phyloP scores from a whole-genome alignment of 2,113 vertebrate genomes.

The Peromyscus leucopus region DNA sequence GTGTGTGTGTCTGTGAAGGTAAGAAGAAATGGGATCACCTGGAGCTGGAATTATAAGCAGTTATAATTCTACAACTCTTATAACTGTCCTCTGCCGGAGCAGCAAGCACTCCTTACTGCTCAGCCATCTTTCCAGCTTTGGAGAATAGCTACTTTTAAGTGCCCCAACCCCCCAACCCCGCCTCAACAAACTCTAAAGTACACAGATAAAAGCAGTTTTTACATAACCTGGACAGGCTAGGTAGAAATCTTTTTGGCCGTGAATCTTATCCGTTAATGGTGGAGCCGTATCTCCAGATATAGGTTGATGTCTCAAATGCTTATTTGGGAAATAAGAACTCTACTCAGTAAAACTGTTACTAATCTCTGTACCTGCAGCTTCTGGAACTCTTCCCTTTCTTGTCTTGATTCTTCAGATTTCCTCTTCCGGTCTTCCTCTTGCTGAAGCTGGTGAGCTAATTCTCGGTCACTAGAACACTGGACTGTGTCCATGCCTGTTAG shows the following conservation, averaged over 20 bases:
- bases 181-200: neutral
- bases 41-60: neutral
- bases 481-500: slow-evolving; percentile 70
- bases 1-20: neutral
- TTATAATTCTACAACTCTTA: neutral
- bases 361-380: slow-evolving; percentile 91
- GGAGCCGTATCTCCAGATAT: neutral
- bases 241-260: neutral
- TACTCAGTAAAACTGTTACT: slow-evolving; percentile 35
- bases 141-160: neutral
- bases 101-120: neutral
- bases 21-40: neutral
- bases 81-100: neutral
- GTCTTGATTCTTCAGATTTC: slow-evolving; percentile 85
- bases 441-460: slow-evolving; percentile 91
- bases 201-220: neutral
- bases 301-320: neutral
- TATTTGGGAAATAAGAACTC: slow-evolving; percentile 41
- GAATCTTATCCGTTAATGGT: neutral
- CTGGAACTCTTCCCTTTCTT: slow-evolving; percentile 92
- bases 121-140: neutral
- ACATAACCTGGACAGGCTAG: neutral
- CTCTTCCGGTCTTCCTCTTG: slow-evolving; percentile 89
- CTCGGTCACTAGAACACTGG: slow-evolving; percentile 85
- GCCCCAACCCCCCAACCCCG: too few relatives aligned